These are phyloP conservation scores for Colostygia pectinataria DNA, from an alignment of 2,888 invertebrate genomes.

Conservation along the genomic window DNA sequence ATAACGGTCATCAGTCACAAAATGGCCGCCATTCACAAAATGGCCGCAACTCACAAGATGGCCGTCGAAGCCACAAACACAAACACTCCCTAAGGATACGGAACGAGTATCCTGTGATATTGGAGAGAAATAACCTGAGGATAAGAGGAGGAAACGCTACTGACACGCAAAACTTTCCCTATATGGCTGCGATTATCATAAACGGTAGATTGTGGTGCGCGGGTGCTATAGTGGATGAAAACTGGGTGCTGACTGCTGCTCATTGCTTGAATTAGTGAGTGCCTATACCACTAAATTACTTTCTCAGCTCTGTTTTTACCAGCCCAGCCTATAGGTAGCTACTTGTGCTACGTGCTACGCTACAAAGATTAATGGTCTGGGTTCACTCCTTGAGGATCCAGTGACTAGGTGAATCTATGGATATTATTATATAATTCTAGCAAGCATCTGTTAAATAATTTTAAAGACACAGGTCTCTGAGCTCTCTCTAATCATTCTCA, in stretches of 20 bases:
- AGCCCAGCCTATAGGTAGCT: too few species aligned
- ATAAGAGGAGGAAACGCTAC: slow-evolving; percentile 57
- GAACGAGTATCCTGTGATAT: slow-evolving; percentile 41
- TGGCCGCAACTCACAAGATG: too few species aligned
- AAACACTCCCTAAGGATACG: slow-evolving; percentile 44
- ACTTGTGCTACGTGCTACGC: too few species aligned
- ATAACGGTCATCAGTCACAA: slow-evolving; percentile 8
- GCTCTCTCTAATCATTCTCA: too few species aligned
- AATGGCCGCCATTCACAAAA: slow-evolving; percentile 21
- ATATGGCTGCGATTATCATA: slow-evolving; percentile 72
- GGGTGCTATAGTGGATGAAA: slow-evolving; percentile 67
- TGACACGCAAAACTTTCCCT: slow-evolving; percentile 65
- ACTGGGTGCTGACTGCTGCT: slow-evolving; percentile 74
- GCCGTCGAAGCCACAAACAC: slow-evolving; percentile 32
- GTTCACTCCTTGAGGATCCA: too few species aligned
- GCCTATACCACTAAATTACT: background rate
- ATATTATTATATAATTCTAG: too few species aligned
- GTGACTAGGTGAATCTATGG: too few species aligned
- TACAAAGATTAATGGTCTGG: too few species aligned
- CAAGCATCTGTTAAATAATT: too few species aligned
- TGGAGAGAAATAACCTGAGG: slow-evolving; percentile 36
- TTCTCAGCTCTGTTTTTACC: too few species aligned
- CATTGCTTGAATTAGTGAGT: slow-evolving; percentile 77
- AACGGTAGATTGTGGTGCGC: slow-evolving; percentile 74
- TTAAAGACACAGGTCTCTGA: too few species aligned